Evolutionary conservation across 2,113 vertebrate species (phyloP).

Genomic region (Phaethornis superciliosus): DNA sequence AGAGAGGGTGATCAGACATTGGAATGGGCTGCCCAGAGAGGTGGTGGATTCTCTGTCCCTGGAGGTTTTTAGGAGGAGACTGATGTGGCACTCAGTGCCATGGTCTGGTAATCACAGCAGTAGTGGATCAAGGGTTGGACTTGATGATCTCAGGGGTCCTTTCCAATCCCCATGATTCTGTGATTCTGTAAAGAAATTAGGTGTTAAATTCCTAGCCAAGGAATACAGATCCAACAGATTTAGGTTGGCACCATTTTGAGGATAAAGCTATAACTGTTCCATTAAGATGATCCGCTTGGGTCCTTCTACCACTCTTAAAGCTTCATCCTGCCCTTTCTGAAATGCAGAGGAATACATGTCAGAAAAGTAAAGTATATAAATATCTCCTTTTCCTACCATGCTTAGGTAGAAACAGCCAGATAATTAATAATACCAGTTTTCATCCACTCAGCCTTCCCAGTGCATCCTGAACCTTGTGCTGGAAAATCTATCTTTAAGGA

Average conservation of each 20-base stretch:
- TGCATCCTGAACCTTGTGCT: not conserved
- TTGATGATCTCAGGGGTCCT: no score
- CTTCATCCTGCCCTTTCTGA: not conserved
- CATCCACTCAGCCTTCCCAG: not conserved
- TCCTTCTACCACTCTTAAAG: not conserved
- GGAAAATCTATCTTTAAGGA: not conserved
- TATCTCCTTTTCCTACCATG: not conserved
- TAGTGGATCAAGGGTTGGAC: no score
- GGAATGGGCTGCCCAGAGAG: no score
- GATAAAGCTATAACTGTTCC: not conserved
- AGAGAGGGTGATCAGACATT: no score
- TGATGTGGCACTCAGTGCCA: no score
- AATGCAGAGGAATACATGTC: not conserved
- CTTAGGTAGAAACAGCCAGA: not conserved
- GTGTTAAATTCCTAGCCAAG: conserved; percentile 4
- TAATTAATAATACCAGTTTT: not conserved
- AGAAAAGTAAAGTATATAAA: not conserved
- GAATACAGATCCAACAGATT: not conserved
- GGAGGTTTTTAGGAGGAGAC: no score
- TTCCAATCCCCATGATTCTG: no score
- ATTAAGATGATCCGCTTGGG: not conserved
- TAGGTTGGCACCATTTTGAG: not conserved
- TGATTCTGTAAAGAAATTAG: not conserved
- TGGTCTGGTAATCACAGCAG: no score
- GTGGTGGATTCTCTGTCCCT: no score